Evolutionary conservation across 2,888 invertebrate species (phyloP), one percentile per base, ranked within the genome.

Genomic region (Tachina grossa): DNA sequence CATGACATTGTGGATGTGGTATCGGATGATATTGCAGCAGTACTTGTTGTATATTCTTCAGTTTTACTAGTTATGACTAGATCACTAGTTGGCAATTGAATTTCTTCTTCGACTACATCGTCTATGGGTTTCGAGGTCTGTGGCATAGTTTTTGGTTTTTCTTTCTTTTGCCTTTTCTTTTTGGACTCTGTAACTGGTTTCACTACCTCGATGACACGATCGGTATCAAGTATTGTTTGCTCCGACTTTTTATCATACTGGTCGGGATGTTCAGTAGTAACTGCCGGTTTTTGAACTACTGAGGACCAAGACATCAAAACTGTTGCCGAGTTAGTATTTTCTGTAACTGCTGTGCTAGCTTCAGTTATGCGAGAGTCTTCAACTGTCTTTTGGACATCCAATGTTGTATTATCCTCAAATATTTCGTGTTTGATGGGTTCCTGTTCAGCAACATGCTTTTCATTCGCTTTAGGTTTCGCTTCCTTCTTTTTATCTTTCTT

Each of bases 291-390:
- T 55, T 79, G 71, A 47, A 85, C 66, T 22, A 88, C 83, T 19
- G 88, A 80, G 31, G 89, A 89, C 89, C 90, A 90, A 0, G 89
- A 88, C 61, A 72, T 71, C 2, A 55, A n/a, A 63, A 3, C 3
- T 31, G 69, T 55, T 14, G 47, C 19, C 31, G 68, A 6, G 1
- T n/a, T 9, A n/a, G 63, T 16, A 57, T 11, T 57, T 41, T 82
- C 55, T 9, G 22, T 10, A 55, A n/a, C 22, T 31, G 9, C 14
- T 71, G 57, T 14, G 63, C 68, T 39, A 13, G 51, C 22, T 31
- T 81, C 83, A 8, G 16, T 31, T 9, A 10, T 11, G 8, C 11
- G 22, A 43, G 31, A 1, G 16, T 51, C 51, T 11, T 74, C 72
- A 57, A 3, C 31, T 19, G 16, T n/a, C 43, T 19, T 22, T 14